These are phyloP conservation scores for Mustela nigripes DNA, from an alignment of 2,113 vertebrate species.

Conservation along the genomic window DNA sequence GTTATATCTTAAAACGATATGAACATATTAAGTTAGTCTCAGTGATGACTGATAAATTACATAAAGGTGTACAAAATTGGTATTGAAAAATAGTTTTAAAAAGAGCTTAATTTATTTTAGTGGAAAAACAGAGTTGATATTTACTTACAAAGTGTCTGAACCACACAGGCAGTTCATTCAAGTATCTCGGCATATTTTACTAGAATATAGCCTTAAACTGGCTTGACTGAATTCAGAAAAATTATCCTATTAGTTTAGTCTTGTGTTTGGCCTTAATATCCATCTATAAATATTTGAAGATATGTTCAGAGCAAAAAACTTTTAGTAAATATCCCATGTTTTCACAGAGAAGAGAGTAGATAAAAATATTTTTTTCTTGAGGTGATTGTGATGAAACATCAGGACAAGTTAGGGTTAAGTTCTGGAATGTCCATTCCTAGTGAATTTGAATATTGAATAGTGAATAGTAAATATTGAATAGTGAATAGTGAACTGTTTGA, in stretches of 20 bases:
- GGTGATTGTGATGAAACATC: neutral
- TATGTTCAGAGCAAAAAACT: neutral
- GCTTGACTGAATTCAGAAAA: neutral
- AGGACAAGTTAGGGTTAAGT: neutral
- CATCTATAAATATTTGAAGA: slow-evolving; percentile 50
- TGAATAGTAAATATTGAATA: too few relatives aligned
- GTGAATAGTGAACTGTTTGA: neutral
- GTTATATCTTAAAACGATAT: neutral
- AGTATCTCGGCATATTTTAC: neutral
- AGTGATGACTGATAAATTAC: neutral
- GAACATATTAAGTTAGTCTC: neutral
- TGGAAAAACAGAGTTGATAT: neutral
- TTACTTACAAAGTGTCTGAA: neutral
- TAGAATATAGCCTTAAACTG: neutral
- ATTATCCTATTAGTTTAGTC: neutral
- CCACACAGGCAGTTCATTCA: neutral
- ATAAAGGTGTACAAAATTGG: neutral
- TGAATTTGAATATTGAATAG: too few relatives aligned
- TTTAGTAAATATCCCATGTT: neutral
- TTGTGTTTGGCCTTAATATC: neutral
- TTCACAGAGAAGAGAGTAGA: neutral
- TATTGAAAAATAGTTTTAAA: neutral
- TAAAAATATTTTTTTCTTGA: neutral
- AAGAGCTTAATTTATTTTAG: neutral
- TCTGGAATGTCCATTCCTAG: neutral